Evolutionary conservation across 2,797 vertebrate species (phyloP).

Genomic region (Sylvilagus floridanus): DNA sequence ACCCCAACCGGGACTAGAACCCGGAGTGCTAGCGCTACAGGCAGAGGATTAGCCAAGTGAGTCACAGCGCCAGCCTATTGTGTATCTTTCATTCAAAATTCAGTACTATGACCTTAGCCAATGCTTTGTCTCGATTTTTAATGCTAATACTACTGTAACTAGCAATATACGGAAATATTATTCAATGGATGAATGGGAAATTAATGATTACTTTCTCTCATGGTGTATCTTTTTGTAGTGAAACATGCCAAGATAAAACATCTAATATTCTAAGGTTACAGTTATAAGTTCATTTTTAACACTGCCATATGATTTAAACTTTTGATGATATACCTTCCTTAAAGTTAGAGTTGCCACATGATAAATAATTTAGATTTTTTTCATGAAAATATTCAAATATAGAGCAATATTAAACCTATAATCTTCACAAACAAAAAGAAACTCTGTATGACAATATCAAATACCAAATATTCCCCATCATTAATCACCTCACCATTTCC

Average conservation of each 20-base stretch:
- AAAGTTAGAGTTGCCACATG: not conserved
- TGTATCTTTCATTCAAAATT: not conserved
- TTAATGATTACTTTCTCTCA: constrained; percentile 1
- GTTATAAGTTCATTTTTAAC: not conserved
- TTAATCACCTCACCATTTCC: constrained; percentile 25
- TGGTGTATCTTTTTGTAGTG: not conserved
- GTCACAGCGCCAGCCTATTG: no score
- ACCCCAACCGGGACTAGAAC: no score
- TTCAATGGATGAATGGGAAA: not conserved
- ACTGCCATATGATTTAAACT: not conserved
- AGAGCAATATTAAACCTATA: not conserved
- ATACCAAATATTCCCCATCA: not conserved
- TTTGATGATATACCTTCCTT: not conserved
- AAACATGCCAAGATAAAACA: constrained; percentile 2
- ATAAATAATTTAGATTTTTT: not conserved
- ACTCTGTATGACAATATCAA: not conserved
- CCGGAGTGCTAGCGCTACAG: no score
- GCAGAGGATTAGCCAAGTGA: no score
- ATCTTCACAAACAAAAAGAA: constrained; percentile 44
- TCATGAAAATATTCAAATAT: constrained; percentile 19
- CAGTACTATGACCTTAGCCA: not conserved
- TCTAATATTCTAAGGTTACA: not conserved
- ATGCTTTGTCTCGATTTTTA: constrained; percentile 32
- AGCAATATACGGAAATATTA: not conserved
- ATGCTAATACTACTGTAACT: not conserved